These are phyloP conservation scores for Peromyscus leucopus DNA, from an alignment of 2,113 vertebrate genomes.

Conservation along the genomic window DNA sequence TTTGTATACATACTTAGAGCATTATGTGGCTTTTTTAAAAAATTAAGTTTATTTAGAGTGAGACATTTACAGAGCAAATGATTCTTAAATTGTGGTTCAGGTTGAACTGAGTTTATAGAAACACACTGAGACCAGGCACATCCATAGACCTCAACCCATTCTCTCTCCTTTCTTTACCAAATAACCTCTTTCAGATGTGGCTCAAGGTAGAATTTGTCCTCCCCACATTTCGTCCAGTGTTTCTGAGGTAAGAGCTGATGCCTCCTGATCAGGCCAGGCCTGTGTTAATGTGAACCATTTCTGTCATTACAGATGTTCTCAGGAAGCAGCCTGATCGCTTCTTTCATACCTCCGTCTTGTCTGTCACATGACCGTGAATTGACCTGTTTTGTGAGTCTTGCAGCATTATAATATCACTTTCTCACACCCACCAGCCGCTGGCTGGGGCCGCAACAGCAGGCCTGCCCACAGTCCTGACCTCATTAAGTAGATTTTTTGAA, in stretches of 20 bases:
- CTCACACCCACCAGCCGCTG: not conserved
- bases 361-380: slow-evolving; percentile 92
- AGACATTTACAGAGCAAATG: slow-evolving; percentile 72
- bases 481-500: not conserved
- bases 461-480: not conserved
- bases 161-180: slow-evolving; percentile 91
- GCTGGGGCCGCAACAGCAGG: not conserved
- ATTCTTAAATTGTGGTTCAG: slow-evolving; percentile 69
- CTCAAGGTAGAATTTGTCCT: slow-evolving; percentile 92
- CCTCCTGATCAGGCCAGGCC: slow-evolving; percentile 92
- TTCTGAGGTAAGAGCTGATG: slow-evolving; percentile 93
- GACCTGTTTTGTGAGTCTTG: slow-evolving; percentile 84
- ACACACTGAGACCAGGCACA: not conserved
- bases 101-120: slow-evolving; percentile 77
- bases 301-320: slow-evolving; percentile 93
- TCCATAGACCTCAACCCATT: slow-evolving; percentile 87
- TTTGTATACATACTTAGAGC: not conserved
- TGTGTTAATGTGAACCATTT: slow-evolving; percentile 94
- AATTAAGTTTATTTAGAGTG: slow-evolving; percentile 86
- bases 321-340: slow-evolving; percentile 93
- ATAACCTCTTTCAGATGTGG: slow-evolving; percentile 95
- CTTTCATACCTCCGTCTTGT: slow-evolving; percentile 92
- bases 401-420: not conserved
- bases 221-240: slow-evolving; percentile 95
- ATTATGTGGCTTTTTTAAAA: not conserved